Base-by-base conservation (phyloP, 2,113 vertebrate species). In the Mus pahari region DNA sequence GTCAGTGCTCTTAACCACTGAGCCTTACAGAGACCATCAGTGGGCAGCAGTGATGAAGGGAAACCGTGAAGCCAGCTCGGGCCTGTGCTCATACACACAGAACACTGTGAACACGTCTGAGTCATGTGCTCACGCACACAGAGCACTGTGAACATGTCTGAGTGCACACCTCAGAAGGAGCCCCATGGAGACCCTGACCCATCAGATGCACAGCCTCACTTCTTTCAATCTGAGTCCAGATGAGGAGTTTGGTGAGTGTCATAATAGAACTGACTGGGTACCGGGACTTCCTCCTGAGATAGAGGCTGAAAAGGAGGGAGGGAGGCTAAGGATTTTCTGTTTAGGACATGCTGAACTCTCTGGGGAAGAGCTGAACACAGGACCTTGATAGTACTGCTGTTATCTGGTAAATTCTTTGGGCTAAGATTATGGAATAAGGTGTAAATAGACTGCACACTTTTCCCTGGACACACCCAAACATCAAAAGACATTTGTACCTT, bases 281-380 rank as follows among this genome's bases (percentile, higher is more conserved):
- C 55, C 71, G 6, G 19, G 42, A 79, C 55, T 78, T 66, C 58
- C 84, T 19, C 16, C 33, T 0, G 2, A 45, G 14, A 77, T 33
- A 68, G 68, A 24, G 70, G 91, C n/a, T 50, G 79, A 24, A 42
- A 75, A 45, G 48, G 55, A 66, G 45, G 86, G 4, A 36, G 60
- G 68, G 39, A 77, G 1, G 0, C 14, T 2, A 22, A 4, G 1
- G 39, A 45, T 8, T 33, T 12, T 71, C 88, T 58, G 8, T 60
- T 58, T 13, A 0, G 13, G 13, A 20, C 39, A 3, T 22, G 7
- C 17, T 2, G 12, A 39, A 20, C 62, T 48, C 26, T 64, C 22
- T 6, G 7, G 36, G 68, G 50, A 73, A 28, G 50, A 14, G 26
- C 26, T 1, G 12, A 64, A 19, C 26, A 22, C 7, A 48, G 45